phyloP scores from a whole-genome alignment of 2,888 invertebrate genomes.

The Cantharis rustica region DNA sequence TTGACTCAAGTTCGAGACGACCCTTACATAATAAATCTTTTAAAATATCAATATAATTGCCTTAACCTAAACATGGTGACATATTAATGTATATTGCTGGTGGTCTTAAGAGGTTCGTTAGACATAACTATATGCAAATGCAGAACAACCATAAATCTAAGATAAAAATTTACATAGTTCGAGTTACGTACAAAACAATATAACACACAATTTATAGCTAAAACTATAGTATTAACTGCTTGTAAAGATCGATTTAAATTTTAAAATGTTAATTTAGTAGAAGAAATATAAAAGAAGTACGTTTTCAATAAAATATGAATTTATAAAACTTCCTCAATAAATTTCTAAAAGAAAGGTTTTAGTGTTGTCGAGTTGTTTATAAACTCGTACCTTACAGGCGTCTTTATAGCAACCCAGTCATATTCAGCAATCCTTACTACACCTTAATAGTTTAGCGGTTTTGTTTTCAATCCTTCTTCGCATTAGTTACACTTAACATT shows the following conservation, averaged over 20 bases:
- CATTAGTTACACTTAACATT: not conserved
- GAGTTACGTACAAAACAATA: not conserved
- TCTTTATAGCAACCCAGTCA: not conserved
- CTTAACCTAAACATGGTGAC: no score
- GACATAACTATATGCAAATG: not conserved
- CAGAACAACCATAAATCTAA: not conserved
- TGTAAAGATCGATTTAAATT: not conserved
- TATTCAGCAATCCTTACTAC: not conserved
- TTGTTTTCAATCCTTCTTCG: not conserved
- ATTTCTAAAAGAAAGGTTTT: not conserved
- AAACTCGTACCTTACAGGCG: not conserved
- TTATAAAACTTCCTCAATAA: not conserved
- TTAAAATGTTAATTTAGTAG: not conserved
- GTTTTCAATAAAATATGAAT: not conserved
- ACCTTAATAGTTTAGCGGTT: no score
- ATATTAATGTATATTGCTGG: no score
- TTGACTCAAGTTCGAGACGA: no score
- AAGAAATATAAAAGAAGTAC: not conserved
- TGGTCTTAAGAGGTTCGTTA: no score
- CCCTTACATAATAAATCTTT: no score
- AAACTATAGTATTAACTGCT: not conserved
- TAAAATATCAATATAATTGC: no score
- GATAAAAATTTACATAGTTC: not conserved
- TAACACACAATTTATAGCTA: not conserved
- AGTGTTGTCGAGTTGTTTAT: not conserved